Conservation (phyloP, 2,888 invertebrate species). For the Tridacna crocea region DNA sequence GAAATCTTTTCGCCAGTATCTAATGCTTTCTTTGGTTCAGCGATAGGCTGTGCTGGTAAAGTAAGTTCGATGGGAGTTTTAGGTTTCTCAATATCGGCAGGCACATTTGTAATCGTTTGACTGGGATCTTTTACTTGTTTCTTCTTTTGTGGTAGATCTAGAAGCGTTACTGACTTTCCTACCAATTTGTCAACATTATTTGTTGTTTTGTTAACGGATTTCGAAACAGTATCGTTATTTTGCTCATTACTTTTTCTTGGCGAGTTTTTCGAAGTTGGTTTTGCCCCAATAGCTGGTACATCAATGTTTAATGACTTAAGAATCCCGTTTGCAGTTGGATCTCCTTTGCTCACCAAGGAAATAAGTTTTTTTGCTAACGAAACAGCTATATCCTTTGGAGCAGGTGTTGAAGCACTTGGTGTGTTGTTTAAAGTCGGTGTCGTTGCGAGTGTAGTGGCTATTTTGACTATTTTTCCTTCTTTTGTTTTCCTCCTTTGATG, state of each 20-base stretch:
- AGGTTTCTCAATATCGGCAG: background rate
- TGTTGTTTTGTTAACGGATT: background rate
- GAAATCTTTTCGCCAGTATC: background rate
- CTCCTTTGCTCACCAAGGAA: background rate
- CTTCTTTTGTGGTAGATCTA: background rate
- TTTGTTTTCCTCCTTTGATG: background rate
- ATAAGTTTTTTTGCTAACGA: slow-evolving; percentile 3
- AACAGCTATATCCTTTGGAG: background rate
- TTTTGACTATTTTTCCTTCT: too few species aligned
- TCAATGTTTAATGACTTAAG: slow-evolving; percentile 12
- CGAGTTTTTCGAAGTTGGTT: background rate
- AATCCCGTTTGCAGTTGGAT: slow-evolving; percentile 12
- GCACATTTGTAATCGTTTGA: background rate
- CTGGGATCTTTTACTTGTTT: background rate
- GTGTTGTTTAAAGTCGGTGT: background rate
- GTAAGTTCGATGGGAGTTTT: background rate
- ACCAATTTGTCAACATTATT: too few species aligned
- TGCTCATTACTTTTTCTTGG: background rate
- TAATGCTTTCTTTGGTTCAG: too few species aligned
- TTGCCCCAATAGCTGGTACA: background rate
- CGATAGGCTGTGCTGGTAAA: background rate
- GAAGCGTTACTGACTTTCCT: too few species aligned
- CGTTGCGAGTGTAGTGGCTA: background rate
- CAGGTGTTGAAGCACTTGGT: background rate
- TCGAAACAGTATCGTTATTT: background rate